These are phyloP conservation scores for Acleris emargana DNA, from an alignment of 2,888 invertebrate genomes.

Conservation along the genomic window DNA sequence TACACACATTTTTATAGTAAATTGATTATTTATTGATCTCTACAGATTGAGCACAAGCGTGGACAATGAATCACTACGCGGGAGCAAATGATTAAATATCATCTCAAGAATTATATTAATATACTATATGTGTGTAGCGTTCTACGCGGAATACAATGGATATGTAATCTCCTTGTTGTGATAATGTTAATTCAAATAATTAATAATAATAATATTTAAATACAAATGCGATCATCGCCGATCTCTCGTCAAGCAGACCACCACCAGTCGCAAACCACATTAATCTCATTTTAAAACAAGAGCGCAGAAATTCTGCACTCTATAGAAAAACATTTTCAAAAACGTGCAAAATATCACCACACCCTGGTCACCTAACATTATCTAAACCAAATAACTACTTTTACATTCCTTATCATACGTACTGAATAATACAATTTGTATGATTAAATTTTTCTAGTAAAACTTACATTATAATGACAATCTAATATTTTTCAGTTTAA, in stretches of 20 bases:
- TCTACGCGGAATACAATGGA: constrained; percentile 70
- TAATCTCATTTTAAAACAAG: constrained; percentile 65
- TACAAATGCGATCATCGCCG: constrained; percentile 70
- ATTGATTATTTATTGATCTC: constrained; percentile 42
- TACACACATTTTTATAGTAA: constrained; percentile 61
- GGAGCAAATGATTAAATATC: constrained; percentile 41
- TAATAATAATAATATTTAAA: constrained; percentile 60
- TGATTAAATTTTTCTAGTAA: constrained; percentile 74
- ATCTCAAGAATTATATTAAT: constrained; percentile 22
- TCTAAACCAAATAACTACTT: constrained; percentile 79
- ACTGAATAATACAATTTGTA: constrained; percentile 76
- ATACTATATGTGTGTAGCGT: constrained; percentile 68
- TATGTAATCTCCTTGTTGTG: constrained; percentile 77
- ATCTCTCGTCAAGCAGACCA: constrained; percentile 64
- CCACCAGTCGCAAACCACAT: constrained; percentile 61
- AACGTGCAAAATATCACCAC: constrained; percentile 84
- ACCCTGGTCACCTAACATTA: constrained; percentile 84
- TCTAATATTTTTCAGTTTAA: constrained; percentile 73
- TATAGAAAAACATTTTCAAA: constrained; percentile 82
- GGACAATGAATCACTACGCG: constrained; percentile 39
- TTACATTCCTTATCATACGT: constrained; percentile 74
- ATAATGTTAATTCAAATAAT: constrained; percentile 55
- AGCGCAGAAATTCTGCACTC: constrained; percentile 70
- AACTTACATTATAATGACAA: constrained; percentile 74
- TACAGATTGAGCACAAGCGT: constrained; percentile 61